Base-by-base conservation (phyloP, 2,113 vertebrate species). In the Baryphthengus martii region DNA sequence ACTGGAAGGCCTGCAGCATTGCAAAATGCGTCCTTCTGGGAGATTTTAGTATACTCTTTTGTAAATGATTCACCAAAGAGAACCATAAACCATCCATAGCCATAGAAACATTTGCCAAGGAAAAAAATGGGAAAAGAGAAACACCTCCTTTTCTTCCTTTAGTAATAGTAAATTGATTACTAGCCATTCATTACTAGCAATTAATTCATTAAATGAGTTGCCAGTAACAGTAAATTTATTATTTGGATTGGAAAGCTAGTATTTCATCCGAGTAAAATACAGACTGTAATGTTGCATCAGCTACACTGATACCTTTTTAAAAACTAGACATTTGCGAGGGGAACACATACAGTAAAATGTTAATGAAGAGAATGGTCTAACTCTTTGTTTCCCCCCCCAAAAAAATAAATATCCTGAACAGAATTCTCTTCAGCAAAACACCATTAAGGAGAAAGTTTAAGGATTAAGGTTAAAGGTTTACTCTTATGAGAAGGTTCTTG, bases 1-100 rank as follows among this genome's bases (percentile, higher is more conserved):
- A 83, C 16, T 58, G 67, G 79, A 94, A 94, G 90, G 97, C 93
- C 63, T 28, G 83, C 92, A 94, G 92, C 93, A 84, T 97, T 95
- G 91, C 88, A 93, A 96, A 95, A 81, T 68, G 71, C 52, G 88
- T 88, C 89, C 93, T 95, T 62, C 59, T 67, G 77, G 96, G 96
- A 94, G 90, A 87, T 78, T 71, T 89, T 85, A 95, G 95, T 86
- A 65, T n/a, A n/a, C n/a, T n/a, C 88, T 97, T 82, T 68, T 75
- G 62, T 62, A 79, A 53, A 85, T 52, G 84, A 80, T 83, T 93
- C 85, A 93, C 61, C 53, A 61, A 92, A 93, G 65, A 77, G 67
- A 79, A 91, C 79, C 53, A 26, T 47, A 79, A 94, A 86, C 42
- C 73, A 72, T 84, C 91, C 68, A 74, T 59, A 95, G 89, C 61